A percentile compares a stretch with the other conserved stretches of the same genome.
phyloP scores from a whole-genome alignment of 2,113 vertebrate species.

The Pangasianodon hypophthalmus region DNA sequence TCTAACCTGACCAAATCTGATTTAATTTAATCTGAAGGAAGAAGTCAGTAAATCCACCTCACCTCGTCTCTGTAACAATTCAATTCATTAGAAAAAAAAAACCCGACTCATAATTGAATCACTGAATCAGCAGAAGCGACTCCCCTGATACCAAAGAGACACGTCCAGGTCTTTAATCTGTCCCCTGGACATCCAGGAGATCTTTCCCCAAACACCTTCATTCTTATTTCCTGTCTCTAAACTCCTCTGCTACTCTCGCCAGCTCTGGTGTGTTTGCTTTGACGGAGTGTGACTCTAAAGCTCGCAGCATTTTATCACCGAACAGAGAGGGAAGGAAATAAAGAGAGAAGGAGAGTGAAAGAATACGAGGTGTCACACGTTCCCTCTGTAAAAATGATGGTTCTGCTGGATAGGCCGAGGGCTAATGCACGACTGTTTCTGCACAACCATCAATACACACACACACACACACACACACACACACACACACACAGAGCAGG shows the following conservation, averaged over 20 bases:
- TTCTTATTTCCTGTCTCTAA: not conserved
- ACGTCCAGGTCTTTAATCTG: not conserved
- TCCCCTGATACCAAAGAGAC: not conserved
- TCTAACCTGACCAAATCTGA: not conserved
- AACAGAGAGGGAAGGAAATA: constrained; percentile 3
- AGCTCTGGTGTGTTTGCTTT: not conserved
- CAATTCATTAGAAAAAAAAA: not conserved
- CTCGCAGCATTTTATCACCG: not conserved
- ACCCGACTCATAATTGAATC: not conserved
- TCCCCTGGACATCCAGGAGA: not conserved
- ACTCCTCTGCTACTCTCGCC: not conserved
- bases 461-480: constrained; percentile 3
- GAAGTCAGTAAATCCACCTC: not conserved
- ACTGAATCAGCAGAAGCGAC: not conserved
- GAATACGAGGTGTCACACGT: constrained; percentile 7
- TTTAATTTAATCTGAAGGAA: not conserved
- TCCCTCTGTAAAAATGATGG: constrained; percentile 40
- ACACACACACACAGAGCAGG: not conserved
- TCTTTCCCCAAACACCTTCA: not conserved
- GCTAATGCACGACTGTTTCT: not conserved
- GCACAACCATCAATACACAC: constrained; percentile 4
- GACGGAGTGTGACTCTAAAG: not conserved
- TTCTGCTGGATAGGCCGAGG: constrained; percentile 30
- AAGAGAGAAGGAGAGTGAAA: not conserved
- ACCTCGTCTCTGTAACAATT: not conserved